Evolutionary conservation across 2,797 vertebrate species (phyloP).

Genomic region (Toxotes lorentzi): DNA sequence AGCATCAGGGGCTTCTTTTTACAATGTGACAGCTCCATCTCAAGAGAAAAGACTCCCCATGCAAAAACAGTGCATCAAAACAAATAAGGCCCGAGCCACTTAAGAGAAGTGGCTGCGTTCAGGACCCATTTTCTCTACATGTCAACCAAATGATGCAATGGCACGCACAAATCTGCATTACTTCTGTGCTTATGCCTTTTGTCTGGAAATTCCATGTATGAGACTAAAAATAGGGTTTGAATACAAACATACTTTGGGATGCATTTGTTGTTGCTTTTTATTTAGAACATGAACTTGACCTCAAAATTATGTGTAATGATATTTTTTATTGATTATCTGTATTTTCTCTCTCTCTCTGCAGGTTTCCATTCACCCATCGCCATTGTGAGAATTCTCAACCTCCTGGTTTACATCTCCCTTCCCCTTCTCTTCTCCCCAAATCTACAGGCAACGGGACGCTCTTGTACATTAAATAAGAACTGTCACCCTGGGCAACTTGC

Average conservation of each 20-base stretch:
- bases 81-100: constrained; percentile 85
- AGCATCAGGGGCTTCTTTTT: constrained; percentile 84
- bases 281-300: constrained; percentile 19
- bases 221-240: constrained; percentile 48
- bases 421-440: constrained; percentile 80
- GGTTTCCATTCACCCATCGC: constrained; percentile 36
- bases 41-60: constrained; percentile 84
- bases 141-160: constrained; percentile 78
- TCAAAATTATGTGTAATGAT: constrained; percentile 36
- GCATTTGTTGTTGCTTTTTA: constrained; percentile 34
- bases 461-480: constrained; percentile 99
- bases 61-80: constrained; percentile 86
- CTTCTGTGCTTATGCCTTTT: constrained; percentile 58
- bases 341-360: constrained; percentile 9
- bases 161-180: constrained; percentile 67
- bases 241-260: constrained; percentile 27
- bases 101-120: constrained; percentile 82
- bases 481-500: constrained; percentile 99
- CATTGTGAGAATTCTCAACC: constrained; percentile 52
- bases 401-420: constrained; percentile 49
- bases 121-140: constrained; percentile 79
- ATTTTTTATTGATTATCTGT: constrained; percentile 52
- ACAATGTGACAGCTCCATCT: constrained; percentile 87
- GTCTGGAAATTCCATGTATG: constrained; percentile 48
- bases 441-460: constrained; percentile 96